Conservation (phyloP, 1,140 invertebrate genomes). For the Wiebesia pumilae region DNA sequence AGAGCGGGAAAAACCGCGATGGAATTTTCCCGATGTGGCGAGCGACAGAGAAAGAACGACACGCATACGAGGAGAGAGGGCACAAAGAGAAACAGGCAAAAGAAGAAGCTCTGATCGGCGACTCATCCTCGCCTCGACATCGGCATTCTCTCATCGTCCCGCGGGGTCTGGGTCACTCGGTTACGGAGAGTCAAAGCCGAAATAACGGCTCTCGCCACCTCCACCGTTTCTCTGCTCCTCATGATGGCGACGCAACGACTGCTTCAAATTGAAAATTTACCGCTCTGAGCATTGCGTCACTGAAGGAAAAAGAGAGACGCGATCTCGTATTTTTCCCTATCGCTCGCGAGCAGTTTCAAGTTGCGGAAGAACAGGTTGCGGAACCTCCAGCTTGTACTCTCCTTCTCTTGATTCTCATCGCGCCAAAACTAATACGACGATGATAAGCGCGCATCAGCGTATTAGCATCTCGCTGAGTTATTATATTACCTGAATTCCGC, state of each 20-base stretch:
- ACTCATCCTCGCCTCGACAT: constrained; percentile 46
- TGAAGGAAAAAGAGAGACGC: not conserved
- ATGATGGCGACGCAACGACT: not conserved
- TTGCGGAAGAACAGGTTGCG: no score
- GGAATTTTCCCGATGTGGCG: not conserved
- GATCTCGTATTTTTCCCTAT: not conserved
- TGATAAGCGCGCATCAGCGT: not conserved
- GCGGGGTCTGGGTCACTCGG: constrained; percentile 70
- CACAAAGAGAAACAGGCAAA: constrained; percentile 25
- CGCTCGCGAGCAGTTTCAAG: not conserved
- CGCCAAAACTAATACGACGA: no score
- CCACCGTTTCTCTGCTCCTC: not conserved
- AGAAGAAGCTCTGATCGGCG: constrained; percentile 25
- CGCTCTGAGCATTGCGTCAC: not conserved
- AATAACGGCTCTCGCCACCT: constrained; percentile 63
- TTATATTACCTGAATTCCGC: not conserved
- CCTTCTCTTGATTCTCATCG: constrained; percentile 43
- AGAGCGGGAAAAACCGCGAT: not conserved
- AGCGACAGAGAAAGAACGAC: no score
- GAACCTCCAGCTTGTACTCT: no score
- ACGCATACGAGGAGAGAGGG: no score
- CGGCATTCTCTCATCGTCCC: constrained; percentile 41
- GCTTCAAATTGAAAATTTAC: constrained; percentile 35
- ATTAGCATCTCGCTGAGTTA: no score
- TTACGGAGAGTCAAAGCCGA: constrained; percentile 64